Percentiles rank a stretch among this genome's conserved stretches.
These are phyloP conservation scores for Andrena haemorrhoa DNA, from an alignment of 2,888 invertebrate species.

Conservation along the genomic window DNA sequence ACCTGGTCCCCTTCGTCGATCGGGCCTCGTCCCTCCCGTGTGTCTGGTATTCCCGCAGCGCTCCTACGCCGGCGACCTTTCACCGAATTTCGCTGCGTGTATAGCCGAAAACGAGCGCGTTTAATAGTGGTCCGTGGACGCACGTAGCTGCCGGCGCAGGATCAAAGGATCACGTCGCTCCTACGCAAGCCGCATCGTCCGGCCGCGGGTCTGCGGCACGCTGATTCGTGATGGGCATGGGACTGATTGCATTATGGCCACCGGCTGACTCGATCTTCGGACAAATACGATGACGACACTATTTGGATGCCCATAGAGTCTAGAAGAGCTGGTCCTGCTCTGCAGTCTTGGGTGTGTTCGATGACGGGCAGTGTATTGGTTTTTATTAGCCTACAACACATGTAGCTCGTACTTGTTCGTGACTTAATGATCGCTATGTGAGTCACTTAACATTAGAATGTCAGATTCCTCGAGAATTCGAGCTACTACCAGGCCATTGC, in stretches of 20 bases:
- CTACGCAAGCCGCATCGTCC: constrained; percentile 82
- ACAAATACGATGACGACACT: constrained; percentile 5
- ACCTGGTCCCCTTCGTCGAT: constrained; percentile 55
- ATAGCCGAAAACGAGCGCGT: constrained; percentile 67
- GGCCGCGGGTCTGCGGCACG: constrained; percentile 50
- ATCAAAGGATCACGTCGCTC: constrained; percentile 84
- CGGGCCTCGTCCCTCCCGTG: constrained; percentile 6
- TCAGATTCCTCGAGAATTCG: not conserved
- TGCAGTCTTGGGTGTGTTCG: not conserved
- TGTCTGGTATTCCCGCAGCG: constrained; percentile 62
- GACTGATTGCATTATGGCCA: constrained; percentile 71
- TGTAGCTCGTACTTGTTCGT: not conserved
- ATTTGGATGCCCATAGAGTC: not conserved
- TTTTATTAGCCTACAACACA: not conserved
- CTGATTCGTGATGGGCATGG: constrained; percentile 74
- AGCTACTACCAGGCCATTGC: not conserved
- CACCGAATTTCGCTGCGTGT: constrained; percentile 67
- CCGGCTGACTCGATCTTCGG: constrained; percentile 3
- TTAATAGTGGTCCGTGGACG: constrained; percentile 67
- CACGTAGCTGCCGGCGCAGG: constrained; percentile 78
- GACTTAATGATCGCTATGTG: not conserved
- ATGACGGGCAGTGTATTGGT: not conserved
- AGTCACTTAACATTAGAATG: not conserved
- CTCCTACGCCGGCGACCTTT: constrained; percentile 56
- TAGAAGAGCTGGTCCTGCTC: not conserved